Conservation (phyloP, 2,113 vertebrate species). For the Tenrec ecaudatus region DNA sequence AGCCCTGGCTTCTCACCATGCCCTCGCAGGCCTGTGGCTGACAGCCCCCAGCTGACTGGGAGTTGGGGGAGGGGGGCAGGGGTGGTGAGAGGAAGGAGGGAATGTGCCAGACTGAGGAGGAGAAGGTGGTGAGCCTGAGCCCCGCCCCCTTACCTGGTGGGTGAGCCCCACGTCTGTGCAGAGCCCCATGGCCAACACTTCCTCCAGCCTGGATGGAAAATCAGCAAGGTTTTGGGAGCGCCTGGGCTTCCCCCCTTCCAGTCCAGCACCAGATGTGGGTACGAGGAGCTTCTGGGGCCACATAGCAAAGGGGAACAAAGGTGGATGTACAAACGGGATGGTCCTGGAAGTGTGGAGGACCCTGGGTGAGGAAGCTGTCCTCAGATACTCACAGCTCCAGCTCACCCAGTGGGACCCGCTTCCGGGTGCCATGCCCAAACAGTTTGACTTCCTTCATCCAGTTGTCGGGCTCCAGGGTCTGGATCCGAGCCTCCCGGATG, state of each 20-base stretch:
- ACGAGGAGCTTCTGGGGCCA: background rate
- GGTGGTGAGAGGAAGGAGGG: background rate
- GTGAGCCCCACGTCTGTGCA: conserved; percentile 91
- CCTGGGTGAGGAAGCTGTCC: background rate
- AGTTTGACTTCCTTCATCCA: conserved; percentile 94
- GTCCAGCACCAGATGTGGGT: background rate
- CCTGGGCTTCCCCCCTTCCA: background rate
- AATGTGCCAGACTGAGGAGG: background rate
- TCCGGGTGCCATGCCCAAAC: conserved; percentile 92
- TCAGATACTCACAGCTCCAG: conserved; percentile 89
- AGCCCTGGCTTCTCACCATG: background rate
- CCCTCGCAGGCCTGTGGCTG: no score
- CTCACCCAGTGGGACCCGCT: conserved; percentile 82
- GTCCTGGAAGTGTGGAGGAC: background rate
- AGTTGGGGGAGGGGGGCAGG: background rate
- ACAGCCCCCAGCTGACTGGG: no score
- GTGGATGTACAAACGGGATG: background rate
- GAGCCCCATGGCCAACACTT: conserved; percentile 93
- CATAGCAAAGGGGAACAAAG: background rate
- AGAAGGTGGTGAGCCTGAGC: background rate
- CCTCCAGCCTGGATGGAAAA: conserved; percentile 90
- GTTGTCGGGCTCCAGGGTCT: conserved; percentile 91
- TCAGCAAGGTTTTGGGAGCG: background rate
- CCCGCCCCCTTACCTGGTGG: conserved; percentile 87
- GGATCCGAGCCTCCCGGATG: conserved; percentile 93